Evolutionary conservation across 2,113 vertebrate genomes (phyloP).

Genomic region (Gadus macrocephalus): DNA sequence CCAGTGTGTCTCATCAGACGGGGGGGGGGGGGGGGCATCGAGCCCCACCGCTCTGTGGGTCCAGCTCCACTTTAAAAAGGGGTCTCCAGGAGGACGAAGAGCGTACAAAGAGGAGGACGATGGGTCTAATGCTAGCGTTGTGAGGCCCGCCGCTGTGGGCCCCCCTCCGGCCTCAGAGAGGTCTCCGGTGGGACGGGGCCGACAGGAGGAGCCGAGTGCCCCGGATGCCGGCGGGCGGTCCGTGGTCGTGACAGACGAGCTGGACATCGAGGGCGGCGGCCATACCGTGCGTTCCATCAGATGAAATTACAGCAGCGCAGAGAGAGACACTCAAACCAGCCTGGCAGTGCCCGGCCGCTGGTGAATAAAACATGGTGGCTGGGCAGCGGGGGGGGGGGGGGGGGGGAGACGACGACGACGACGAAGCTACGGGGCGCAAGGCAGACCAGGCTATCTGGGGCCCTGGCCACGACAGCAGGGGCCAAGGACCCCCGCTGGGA

Average conservation of each 20-base stretch:
- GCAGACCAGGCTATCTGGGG: no score
- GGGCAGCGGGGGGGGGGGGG: background rate
- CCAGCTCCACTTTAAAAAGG: background rate
- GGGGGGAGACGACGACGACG: background rate
- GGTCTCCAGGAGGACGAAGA: no score
- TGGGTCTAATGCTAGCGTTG: no score
- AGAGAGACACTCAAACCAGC: constrained; percentile 63
- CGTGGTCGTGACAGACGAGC: constrained; percentile 52
- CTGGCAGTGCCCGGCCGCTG: constrained; percentile 63
- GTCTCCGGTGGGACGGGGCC: no score
- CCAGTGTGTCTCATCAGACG: no score
- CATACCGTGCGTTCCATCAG: constrained; percentile 58
- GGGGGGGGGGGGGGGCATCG: no score
- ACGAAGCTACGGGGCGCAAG: no score
- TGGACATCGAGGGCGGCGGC: constrained; percentile 34
- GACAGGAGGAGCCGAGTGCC: background rate
- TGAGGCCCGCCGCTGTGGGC: no score
- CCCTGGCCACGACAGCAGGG: no score
- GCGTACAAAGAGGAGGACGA: no score
- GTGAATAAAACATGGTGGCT: constrained; percentile 73
- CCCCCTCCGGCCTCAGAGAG: no score
- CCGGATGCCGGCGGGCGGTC: background rate
- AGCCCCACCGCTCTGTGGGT: background rate
- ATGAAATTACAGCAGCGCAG: constrained; percentile 74
- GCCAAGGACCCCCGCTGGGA: no score